phyloP scores from a whole-genome alignment of 2,113 vertebrate genomes.

The Caranx ignobilis region DNA sequence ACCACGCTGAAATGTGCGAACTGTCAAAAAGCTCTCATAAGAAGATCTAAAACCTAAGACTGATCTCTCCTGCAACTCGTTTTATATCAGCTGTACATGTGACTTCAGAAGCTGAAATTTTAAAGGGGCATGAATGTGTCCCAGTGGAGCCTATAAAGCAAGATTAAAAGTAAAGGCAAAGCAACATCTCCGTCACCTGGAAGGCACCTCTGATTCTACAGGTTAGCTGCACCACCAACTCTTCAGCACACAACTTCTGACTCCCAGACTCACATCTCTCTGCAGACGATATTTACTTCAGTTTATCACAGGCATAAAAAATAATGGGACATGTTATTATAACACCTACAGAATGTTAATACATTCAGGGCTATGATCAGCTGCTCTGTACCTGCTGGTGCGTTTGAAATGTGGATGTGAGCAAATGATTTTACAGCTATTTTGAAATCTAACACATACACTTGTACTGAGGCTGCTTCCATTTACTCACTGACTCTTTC shows the following conservation, averaged over 20 bases:
- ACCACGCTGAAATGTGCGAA: neutral
- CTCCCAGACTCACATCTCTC: neutral
- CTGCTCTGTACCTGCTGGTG: neutral
- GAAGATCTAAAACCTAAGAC: neutral
- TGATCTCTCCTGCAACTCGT: neutral
- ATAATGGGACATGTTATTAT: neutral
- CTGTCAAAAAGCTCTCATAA: neutral
- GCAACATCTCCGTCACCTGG: neutral
- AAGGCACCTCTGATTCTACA: slow-evolving; percentile 12
- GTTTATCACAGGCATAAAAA: neutral
- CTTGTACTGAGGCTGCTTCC: neutral
- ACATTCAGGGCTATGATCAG: neutral
- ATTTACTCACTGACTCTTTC: slow-evolving; percentile 5
- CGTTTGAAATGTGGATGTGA: slow-evolving; percentile 13
- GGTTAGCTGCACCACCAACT: slow-evolving; percentile 25
- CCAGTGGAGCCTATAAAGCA: neutral
- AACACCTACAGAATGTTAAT: neutral
- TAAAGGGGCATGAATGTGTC: neutral
- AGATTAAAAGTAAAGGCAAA: slow-evolving; percentile 16
- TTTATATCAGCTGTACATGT: neutral
- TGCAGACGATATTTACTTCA: neutral
- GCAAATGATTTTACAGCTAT: slow-evolving; percentile 20
- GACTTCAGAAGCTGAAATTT: neutral
- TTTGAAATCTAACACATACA: slow-evolving; percentile 18
- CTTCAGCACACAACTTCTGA: slow-evolving; percentile 13